These are phyloP conservation scores for Periparus ater DNA, from an alignment of 2,797 vertebrate species.

Conservation along the genomic window DNA sequence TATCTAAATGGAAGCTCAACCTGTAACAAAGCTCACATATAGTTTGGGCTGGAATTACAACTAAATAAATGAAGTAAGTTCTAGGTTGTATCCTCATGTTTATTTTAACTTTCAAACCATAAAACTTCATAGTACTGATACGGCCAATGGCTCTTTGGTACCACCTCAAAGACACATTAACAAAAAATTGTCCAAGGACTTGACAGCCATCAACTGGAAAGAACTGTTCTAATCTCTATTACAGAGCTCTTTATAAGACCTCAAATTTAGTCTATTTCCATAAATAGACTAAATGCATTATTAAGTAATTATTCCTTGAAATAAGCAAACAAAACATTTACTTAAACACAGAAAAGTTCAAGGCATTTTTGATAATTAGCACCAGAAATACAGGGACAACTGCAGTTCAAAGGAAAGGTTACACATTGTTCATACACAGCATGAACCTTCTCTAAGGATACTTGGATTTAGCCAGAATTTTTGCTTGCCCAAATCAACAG, in stretches of 20 bases:
- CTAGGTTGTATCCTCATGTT: not conserved
- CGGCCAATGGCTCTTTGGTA: slow-evolving; percentile 2
- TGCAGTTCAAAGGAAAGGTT: not conserved
- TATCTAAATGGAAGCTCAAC: not conserved
- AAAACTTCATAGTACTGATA: slow-evolving; percentile 1
- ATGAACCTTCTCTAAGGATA: not conserved
- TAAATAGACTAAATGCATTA: not conserved
- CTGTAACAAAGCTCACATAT: not conserved
- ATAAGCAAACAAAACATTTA: slow-evolving; percentile 6
- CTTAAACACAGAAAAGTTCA: slow-evolving; percentile 21
- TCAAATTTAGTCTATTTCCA: not conserved
- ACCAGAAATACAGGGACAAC: not conserved
- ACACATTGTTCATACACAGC: not conserved
- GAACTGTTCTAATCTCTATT: not conserved
- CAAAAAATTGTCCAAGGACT: not conserved
- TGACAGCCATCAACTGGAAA: not conserved
- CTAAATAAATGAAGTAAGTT: not conserved
- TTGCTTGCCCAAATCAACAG: not conserved
- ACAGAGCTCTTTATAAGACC: not conserved
- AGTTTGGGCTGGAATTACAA: not conserved
- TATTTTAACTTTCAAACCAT: not conserved
- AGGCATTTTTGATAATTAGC: slow-evolving; percentile 44
- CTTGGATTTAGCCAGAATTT: not conserved
- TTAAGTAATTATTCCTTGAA: slow-evolving; percentile 23
- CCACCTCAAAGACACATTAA: not conserved